Evolutionary conservation across 2,797 vertebrate genomes (phyloP).

Genomic region (Neopelma chrysocephalum): DNA sequence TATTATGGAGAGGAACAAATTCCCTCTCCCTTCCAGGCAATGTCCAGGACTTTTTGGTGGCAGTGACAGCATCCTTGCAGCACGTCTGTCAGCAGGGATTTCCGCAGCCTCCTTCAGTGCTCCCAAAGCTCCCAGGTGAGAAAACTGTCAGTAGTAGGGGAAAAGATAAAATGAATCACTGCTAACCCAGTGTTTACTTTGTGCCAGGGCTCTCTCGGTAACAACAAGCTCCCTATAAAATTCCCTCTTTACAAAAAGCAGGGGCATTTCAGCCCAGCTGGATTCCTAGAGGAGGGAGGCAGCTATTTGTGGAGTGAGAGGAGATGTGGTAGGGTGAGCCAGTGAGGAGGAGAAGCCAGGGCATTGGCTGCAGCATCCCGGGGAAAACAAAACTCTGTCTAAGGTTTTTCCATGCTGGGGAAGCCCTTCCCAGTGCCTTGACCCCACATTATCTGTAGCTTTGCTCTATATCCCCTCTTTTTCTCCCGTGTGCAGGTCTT

Average conservation of each 20-base stretch:
- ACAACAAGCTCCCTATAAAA: neutral
- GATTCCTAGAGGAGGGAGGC: neutral
- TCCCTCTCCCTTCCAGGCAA: neutral
- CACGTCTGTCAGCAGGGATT: neutral
- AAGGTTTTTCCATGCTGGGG: neutral
- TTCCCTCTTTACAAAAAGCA: neutral
- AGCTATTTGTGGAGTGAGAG: neutral
- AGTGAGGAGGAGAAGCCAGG: neutral
- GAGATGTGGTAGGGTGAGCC: neutral
- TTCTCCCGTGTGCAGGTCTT: neutral
- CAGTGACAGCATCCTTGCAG: neutral
- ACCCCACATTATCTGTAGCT: neutral
- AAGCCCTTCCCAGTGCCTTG: neutral
- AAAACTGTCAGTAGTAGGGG: neutral
- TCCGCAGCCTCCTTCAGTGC: neutral
- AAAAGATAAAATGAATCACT: neutral
- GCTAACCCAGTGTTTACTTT: neutral
- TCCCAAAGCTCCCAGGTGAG: neutral
- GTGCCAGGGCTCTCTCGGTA: neutral
- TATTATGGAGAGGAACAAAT: accelerated
- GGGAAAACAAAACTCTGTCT: neutral
- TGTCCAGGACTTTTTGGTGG: accelerated
- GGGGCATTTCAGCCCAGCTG: neutral
- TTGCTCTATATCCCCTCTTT: neutral
- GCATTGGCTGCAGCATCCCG: neutral